Evolutionary conservation across 2,888 invertebrate species (phyloP), one percentile per base, ranked within the genome.

Genomic region (Microplitis manilae): DNA sequence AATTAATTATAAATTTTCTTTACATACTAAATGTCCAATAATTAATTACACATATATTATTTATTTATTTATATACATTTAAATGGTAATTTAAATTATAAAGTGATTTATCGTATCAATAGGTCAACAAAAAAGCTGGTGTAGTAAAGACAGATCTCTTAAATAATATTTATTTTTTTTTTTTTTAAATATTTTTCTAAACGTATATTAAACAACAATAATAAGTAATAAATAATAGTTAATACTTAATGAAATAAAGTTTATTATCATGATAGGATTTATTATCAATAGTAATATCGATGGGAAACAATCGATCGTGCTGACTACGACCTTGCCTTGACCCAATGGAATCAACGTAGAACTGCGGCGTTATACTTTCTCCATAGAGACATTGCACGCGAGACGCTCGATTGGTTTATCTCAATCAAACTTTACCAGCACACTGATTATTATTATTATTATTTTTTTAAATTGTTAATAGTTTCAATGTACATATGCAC

Each of bases 291-390:
- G 65, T 20, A 67, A 60, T 64, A 73, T 73, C 73, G 73, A 73
- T 73, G 73, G 50, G 73, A 73, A 73, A 67, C 67, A 65, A 65
- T 65, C 38, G 65, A 64, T 73, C 73, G 65, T 73, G 72, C 30
- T 40, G 64, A 61, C n/a, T 73, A 79, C 77, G 80, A 82, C 81
- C 81, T 80, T 80, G 81, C 82, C 82, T 81, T 82, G 82, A 82
- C 82, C 82, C 79, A 82, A 78, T 79, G 79, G 77, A 81, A 80
- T 80, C 79, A 80, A 82, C 79, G 81, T 81, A 30, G 30, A 30
- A 80, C 77, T 30, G 30, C 30, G 30, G 77, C 79, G 80, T 79
- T 80, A 80, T 81, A 82, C 82, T 82, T 82, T 82, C 82, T 81
- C 82, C 80, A 77, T 79, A 73, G 30, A 65, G 50, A 64, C 60